Evolutionary conservation across 2,797 vertebrate genomes (phyloP).

Genomic region (Liasis olivaceus): DNA sequence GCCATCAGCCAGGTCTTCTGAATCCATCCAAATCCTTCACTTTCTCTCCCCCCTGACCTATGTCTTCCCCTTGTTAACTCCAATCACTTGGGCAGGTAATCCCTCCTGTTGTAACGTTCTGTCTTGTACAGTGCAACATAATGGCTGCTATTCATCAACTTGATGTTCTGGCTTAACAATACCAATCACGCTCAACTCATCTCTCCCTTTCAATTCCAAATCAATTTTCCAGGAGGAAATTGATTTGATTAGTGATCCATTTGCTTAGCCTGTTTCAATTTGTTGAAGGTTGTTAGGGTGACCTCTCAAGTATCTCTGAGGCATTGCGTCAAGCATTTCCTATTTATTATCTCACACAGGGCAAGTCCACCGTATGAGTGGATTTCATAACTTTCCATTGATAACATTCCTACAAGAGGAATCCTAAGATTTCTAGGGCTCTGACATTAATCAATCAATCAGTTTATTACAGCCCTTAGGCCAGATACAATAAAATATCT

Average conservation of each 20-base stretch:
- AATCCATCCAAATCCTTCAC: not conserved
- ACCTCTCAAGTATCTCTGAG: slow-evolving; percentile 1
- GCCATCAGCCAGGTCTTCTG: not conserved
- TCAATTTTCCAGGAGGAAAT: slow-evolving; percentile 28
- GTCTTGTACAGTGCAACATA: slow-evolving; percentile 35
- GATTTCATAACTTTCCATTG: not conserved
- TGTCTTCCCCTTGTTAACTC: slow-evolving; percentile 29
- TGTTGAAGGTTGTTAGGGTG: not conserved
- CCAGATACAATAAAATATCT: not conserved
- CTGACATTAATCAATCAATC: not conserved
- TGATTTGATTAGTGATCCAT: slow-evolving; percentile 37
- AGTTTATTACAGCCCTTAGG: not conserved
- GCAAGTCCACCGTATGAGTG: not conserved
- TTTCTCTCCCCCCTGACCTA: not conserved
- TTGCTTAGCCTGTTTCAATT: slow-evolving; percentile 17
- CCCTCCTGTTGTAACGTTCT: slow-evolving; percentile 25
- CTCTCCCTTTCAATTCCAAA: slow-evolving; percentile 19
- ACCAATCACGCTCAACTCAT: slow-evolving; percentile 26
- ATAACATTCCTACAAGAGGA: not conserved
- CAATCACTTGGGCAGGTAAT: slow-evolving; percentile 34
- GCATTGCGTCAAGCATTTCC: not conserved
- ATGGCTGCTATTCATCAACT: slow-evolving; percentile 21
- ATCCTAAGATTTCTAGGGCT: not conserved
- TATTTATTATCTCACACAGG: not conserved
- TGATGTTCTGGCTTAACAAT: slow-evolving; percentile 50